Base-by-base conservation (phyloP, 2,113 vertebrate species). In the Solenodon paradoxus region DNA sequence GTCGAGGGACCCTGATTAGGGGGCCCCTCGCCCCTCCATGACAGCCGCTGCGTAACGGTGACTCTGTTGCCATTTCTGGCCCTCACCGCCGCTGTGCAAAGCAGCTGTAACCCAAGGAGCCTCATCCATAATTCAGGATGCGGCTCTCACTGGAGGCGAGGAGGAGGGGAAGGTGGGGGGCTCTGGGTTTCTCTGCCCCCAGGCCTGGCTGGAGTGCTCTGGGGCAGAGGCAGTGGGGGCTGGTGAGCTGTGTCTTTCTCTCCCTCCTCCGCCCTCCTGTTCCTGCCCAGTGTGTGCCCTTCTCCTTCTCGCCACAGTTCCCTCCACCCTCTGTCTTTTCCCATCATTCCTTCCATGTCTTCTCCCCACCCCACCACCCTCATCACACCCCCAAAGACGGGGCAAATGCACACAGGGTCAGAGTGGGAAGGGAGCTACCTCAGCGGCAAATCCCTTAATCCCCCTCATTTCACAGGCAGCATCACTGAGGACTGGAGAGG, bases 61-160 rank as follows among this genome's bases (percentile, higher is more conserved):
- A 99, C 98, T 45, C 99, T 98, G 35, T 98, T 99, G 84, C 99
- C 99, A 98, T 98, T 99, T 90, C 98, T 99, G 92, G 98, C 96
- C 98, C 98, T 96, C 97, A 88, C 97, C 95, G 78, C 94, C 38
- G 51, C 90, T 98, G 53, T 98, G 98, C 96, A 92, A 98, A 95
- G 82, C 89, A 95, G 98, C 97, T 98, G 98, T 98, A 98, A 98
- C 98, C 99, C 97, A 99, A 99, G 96, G 98, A 98, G 97, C 96
- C 97, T 98, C 98, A 98, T 98, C 98, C 98, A 98, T 98, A 98
- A 98, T 98, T 98, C 98, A 98, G 96, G 97, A 94, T 95, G 96
- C 74, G 79, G 97, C 97, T 98, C 97, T 96, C 96, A 94, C 96
- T 96, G 96, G 94, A 96, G 94, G 97, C 87, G 92, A 97, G 88